These are phyloP conservation scores for Amphiprion percula DNA, from an alignment of 2,113 vertebrate species.

Conservation along the genomic window DNA sequence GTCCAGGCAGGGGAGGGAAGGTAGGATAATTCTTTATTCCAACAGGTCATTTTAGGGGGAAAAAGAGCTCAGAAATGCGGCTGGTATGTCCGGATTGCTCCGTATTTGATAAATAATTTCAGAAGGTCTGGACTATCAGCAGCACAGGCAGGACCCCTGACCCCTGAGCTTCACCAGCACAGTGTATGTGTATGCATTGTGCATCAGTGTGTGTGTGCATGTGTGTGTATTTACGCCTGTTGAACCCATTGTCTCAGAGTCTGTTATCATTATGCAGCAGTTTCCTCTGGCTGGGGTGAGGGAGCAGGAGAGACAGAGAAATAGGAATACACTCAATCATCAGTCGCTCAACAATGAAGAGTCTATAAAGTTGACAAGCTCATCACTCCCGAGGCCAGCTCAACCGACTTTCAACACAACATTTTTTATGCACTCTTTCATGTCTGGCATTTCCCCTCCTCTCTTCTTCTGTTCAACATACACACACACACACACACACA, in stretches of 20 bases:
- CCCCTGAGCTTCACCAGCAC: slow-evolving; percentile 44
- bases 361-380: slow-evolving; percentile 58
- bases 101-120: slow-evolving; percentile 75
- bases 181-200: slow-evolving; percentile 40
- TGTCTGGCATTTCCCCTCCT: slow-evolving; percentile 57
- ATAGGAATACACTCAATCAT: slow-evolving; percentile 60
- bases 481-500: not conserved
- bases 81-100: slow-evolving; percentile 74
- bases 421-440: slow-evolving; percentile 44
- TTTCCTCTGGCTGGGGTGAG: slow-evolving; percentile 66
- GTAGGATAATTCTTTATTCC: slow-evolving; percentile 46
- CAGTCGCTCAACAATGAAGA: slow-evolving; percentile 62
- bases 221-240: slow-evolving; percentile 46
- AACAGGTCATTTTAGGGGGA: slow-evolving; percentile 45
- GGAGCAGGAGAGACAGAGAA: slow-evolving; percentile 36
- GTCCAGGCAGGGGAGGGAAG: slow-evolving; percentile 34
- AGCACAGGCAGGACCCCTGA: slow-evolving; percentile 57
- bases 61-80: slow-evolving; percentile 42
- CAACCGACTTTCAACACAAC: slow-evolving; percentile 26
- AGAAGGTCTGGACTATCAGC: slow-evolving; percentile 64
- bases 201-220: slow-evolving; percentile 28
- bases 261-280: slow-evolving; percentile 80
- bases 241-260: slow-evolving; percentile 73
- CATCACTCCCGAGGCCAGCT: slow-evolving; percentile 48
- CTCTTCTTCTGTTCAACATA: slow-evolving; percentile 1